A percentile compares a stretch with the other conserved stretches of the same genome.
These are phyloP conservation scores for Aphidius ervi DNA, from an alignment of 1,140 invertebrate genomes.

Conservation along the genomic window DNA sequence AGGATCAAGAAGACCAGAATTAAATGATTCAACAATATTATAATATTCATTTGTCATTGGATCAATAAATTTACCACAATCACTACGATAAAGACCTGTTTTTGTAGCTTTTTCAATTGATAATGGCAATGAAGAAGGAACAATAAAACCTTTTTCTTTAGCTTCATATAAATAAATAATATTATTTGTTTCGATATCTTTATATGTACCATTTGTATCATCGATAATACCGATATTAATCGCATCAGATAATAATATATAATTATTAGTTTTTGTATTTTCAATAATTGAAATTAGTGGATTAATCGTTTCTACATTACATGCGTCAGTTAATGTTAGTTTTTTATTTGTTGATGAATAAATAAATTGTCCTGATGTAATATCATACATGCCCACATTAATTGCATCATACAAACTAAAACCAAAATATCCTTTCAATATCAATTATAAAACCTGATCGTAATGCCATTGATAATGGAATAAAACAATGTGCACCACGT, in stretches of 20 bases:
- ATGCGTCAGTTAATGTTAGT: conserved; percentile 74
- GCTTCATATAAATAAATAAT: conserved; percentile 68
- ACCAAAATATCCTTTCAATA: conserved; percentile 74
- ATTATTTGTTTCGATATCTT: conserved; percentile 58
- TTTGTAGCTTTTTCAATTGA: conserved; percentile 74
- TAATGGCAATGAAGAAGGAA: conserved; percentile 66
- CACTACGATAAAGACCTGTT: conserved; percentile 70
- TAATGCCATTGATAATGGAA: conserved; percentile 70
- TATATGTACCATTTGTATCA: conserved; percentile 65
- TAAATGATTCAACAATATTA: conserved; percentile 68
- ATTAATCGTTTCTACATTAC: conserved; percentile 77
- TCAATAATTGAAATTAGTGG: conserved; percentile 75
- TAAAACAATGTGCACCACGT: conserved; percentile 60
- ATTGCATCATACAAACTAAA: conserved; percentile 81
- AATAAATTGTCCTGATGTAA: conserved; percentile 67
- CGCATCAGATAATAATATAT: conserved; percentile 72
- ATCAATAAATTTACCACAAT: conserved; percentile 76
- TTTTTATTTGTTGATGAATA: conserved; percentile 77
- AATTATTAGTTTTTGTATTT: conserved; percentile 65
- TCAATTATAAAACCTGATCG: conserved; percentile 76
- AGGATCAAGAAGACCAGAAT: conserved; percentile 69
- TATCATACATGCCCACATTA: conserved; percentile 76
- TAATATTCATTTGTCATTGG: conserved; percentile 67
- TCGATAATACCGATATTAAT: conserved; percentile 71
- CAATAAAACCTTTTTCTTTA: conserved; percentile 67